Evolutionary conservation across 2,888 invertebrate genomes (phyloP).

Genomic region (Leistus spinibarbis): DNA sequence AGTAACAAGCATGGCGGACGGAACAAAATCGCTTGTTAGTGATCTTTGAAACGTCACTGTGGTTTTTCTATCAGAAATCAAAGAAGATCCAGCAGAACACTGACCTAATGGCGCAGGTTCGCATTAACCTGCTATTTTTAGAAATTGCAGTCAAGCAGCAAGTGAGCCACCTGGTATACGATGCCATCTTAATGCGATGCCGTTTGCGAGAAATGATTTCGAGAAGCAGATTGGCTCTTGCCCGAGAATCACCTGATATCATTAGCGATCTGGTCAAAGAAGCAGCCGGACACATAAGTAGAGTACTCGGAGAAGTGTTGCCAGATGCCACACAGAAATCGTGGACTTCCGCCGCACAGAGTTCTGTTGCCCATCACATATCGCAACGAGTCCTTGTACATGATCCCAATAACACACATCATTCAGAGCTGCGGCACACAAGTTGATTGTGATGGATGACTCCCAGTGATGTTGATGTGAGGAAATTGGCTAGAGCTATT

Average conservation of each 20-base stretch:
- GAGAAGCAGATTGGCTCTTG: conserved; percentile 4
- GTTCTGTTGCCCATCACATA: conserved; percentile 16
- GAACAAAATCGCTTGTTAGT: conserved; percentile 13
- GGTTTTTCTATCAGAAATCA: conserved; percentile 9
- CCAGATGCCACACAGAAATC: conserved; percentile 9
- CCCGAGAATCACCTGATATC: neutral
- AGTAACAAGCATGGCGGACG: neutral
- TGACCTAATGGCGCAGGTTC: conserved; percentile 19
- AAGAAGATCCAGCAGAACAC: conserved; percentile 1
- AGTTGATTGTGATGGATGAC: neutral
- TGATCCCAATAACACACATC: conserved; percentile 10
- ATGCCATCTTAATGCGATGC: conserved; percentile 4
- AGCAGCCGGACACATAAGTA: neutral
- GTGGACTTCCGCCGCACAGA: conserved; percentile 13
- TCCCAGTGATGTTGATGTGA: conserved; percentile 3
- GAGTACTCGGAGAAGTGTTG: conserved; percentile 21
- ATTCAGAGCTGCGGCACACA: conserved; percentile 6
- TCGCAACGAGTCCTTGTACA: conserved; percentile 3
- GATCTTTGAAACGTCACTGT: conserved; percentile 11
- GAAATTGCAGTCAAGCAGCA: conserved; percentile 13
- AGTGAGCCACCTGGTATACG: conserved; percentile 15
- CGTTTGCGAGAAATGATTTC: conserved; percentile 17
- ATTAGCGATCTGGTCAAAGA: conserved; percentile 1
- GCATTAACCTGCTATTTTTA: conserved; percentile 5
- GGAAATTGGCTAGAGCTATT: conserved; percentile 1